These are phyloP conservation scores for Oscheius myriophilus DNA, from an alignment of 2,888 invertebrate genomes.

Conservation along the genomic window DNA sequence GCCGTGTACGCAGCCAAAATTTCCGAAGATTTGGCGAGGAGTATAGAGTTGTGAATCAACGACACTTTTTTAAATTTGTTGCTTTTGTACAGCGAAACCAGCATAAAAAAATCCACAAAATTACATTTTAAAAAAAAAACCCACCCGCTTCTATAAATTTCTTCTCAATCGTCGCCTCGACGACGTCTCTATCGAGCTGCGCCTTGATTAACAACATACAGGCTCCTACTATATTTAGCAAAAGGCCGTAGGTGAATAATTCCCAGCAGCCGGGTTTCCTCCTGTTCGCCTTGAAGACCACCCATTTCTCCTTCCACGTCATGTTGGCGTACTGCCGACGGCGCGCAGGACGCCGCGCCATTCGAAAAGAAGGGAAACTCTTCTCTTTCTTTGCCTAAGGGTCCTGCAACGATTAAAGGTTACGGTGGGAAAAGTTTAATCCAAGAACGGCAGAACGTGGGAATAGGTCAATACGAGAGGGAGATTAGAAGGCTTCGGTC, in stretches of 20 bases:
- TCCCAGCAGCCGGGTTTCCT: constrained; percentile 54
- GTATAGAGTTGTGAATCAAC: no score
- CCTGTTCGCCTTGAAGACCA: constrained; percentile 49
- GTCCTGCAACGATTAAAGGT: no score
- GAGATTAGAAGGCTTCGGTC: no score
- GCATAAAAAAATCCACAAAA: no score
- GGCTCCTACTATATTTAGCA: constrained; percentile 49
- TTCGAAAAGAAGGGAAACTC: not conserved
- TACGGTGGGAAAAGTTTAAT: no score
- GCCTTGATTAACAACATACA: constrained; percentile 49
- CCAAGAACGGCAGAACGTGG: no score
- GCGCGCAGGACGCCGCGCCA: constrained; percentile 27
- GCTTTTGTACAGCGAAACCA: no score
- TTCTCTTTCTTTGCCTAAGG: no score
- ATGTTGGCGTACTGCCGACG: constrained; percentile 38
- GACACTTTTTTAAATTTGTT: no score
- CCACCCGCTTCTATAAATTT: constrained; percentile 50
- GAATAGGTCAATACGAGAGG: no score
- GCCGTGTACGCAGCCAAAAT: no score
- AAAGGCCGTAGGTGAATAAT: constrained; percentile 44
- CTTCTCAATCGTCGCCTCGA: constrained; percentile 47
- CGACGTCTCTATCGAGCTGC: constrained; percentile 52
- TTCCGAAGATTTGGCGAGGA: no score
- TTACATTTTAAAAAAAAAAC: not conserved
- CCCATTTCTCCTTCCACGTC: constrained; percentile 52